Evolutionary conservation across 2,113 vertebrate genomes (phyloP), one percentile per base, ranked within the genome.

Genomic region (Nesoenas mayeri): DNA sequence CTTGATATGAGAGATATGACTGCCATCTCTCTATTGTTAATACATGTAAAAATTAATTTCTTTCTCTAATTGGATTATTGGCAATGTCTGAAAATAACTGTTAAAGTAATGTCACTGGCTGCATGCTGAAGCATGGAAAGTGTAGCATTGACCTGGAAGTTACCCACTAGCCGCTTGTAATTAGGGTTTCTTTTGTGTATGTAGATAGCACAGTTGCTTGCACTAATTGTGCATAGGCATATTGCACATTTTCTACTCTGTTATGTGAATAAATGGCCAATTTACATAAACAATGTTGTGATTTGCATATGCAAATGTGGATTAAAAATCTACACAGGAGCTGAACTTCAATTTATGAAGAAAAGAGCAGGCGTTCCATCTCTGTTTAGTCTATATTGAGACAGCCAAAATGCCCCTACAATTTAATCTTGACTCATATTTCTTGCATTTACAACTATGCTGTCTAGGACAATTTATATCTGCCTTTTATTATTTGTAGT

Each of bases 281-380:
- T 92, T 95, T 91, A 66, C 77, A 81, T 92, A 93, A 91, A 92
- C 84, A 89, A 40, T 44, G 2, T 3, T 21, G 20, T 60, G 11
- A 85, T 92, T 93, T 92, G 24, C 73, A 64, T 79, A 74, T 91
- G 83, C 73, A 93, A 91, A 92, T 86, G 5, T 9, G 0, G 21
- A 50, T 36, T 87, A 2, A 84, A 84, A 80, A 66, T 71, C 38
- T 86, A 60, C 53, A 18, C 20, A 79, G 77, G 57, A 89, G 16
- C 14, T 86, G 70, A 94, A 84, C 90, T 86, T 95, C 69, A 79
- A 4, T 85, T 94, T 91, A 36, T 57, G 78, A 77, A 89, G 74
- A 92, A 66, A 40, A 85, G 85, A 94, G 56, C 85, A 82, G 75
- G 50, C 34, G 2, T 91, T 89, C 62, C 28, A 73, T 70, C 62